Percentiles rank a stretch among this genome's conserved stretches.
Conservation (phyloP, 2,797 vertebrate species). For the Sebastes steindachneri region DNA sequence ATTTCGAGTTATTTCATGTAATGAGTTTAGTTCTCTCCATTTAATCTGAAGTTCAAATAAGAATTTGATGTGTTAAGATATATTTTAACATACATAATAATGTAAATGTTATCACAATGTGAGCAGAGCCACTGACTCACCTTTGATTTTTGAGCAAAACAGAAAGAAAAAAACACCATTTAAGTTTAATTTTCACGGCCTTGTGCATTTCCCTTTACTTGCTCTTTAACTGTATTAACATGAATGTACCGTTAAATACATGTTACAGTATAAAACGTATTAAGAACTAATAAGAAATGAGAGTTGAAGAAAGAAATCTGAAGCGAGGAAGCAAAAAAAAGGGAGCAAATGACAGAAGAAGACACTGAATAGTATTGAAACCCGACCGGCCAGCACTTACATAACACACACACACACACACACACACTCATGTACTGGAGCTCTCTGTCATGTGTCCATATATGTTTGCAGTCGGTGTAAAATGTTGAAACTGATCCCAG, state of each 20-base stretch:
- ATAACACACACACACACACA: background rate
- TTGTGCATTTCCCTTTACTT: background rate
- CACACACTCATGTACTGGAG: background rate
- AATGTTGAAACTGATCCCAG: slow-evolving; percentile 4
- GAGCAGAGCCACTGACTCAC: background rate
- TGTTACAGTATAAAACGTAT: background rate
- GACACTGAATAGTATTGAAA: background rate
- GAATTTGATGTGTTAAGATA: background rate
- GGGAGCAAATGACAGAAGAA: background rate
- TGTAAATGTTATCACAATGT: background rate
- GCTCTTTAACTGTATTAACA: background rate
- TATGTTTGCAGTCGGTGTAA: background rate
- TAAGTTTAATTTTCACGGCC: too few relatives aligned
- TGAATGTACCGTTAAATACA: background rate
- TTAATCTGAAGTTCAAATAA: background rate
- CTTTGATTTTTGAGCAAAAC: background rate
- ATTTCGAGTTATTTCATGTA: background rate
- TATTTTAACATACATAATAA: background rate
- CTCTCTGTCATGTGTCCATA: background rate
- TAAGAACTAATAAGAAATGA: background rate
- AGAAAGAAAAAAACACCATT: background rate
- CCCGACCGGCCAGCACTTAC: background rate
- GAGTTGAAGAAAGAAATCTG: background rate
- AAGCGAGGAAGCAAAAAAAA: background rate
- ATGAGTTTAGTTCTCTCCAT: background rate